These are phyloP conservation scores for Microplitis manilae DNA, from an alignment of 2,888 invertebrate species.

Conservation along the genomic window DNA sequence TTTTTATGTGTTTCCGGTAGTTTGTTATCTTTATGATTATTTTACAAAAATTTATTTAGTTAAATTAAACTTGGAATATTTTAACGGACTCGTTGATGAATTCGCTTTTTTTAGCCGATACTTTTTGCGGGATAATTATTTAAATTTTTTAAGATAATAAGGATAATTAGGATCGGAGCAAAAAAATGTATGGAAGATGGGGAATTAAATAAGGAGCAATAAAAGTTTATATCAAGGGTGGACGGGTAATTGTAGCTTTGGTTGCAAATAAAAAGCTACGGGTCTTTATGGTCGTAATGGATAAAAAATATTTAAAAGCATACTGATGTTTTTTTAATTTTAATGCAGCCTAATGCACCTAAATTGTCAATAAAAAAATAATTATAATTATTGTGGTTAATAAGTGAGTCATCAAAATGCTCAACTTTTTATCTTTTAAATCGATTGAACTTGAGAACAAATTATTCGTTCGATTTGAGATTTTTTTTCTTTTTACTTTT, in stretches of 20 bases:
- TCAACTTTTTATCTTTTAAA: background rate
- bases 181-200: background rate
- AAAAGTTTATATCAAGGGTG: conserved; percentile 1
- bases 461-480: too few relatives aligned
- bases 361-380: background rate
- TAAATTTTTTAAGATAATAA: background rate
- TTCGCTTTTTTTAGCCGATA: background rate
- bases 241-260: background rate
- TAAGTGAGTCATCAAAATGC: background rate
- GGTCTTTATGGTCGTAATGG: background rate
- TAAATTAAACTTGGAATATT: background rate
- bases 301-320: background rate
- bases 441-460: too few relatives aligned
- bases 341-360: background rate
- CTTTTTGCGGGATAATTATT: background rate
- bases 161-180: background rate
- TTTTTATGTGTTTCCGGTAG: background rate
- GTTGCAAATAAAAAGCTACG: background rate
- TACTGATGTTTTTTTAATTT: background rate
- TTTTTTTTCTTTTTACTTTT: too few relatives aligned
- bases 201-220: background rate
- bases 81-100: background rate
- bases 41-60: background rate
- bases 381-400: background rate
- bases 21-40: background rate